A percentile compares a stretch with the other conserved stretches of the same genome.
Conservation (phyloP, 2,888 invertebrate species). For the Carterocephalus palaemon region DNA sequence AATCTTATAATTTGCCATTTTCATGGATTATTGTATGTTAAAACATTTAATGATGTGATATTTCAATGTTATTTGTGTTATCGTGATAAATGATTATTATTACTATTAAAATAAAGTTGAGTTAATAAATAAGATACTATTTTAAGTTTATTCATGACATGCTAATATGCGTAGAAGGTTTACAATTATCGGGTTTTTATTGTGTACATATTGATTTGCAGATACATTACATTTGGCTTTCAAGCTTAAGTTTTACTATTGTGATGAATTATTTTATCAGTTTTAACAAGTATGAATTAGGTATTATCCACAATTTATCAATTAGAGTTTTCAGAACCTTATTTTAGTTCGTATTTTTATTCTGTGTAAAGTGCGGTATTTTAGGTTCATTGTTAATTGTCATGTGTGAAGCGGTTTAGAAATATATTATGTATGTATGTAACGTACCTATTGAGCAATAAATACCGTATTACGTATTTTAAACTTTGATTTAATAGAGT, state of each 20-base stretch:
- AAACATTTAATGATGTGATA: constrained; percentile 75
- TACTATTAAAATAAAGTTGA: constrained; percentile 55
- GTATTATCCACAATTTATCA: too few species aligned
- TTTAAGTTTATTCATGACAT: constrained; percentile 69
- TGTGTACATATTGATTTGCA: constrained; percentile 55
- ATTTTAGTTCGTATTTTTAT: constrained; percentile 13
- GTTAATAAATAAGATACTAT: constrained; percentile 54
- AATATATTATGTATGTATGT: constrained; percentile 11
- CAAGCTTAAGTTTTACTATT: constrained; percentile 3
- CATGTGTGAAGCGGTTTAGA: constrained; percentile 12
- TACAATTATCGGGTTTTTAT: constrained; percentile 50
- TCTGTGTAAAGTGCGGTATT: constrained; percentile 10
- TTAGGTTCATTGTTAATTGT: constrained; percentile 11
- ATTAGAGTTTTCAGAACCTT: too few species aligned
- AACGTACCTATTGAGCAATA: constrained; percentile 31
- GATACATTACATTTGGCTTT: constrained; percentile 35
- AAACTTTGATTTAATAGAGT: constrained; percentile 17
- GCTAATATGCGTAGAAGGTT: constrained; percentile 35
- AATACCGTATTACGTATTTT: constrained; percentile 25
- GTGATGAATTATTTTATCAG: constrained; percentile 11
- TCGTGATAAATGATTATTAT: constrained; percentile 63
- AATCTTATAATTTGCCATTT: constrained; percentile 60
- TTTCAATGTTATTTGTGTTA: constrained; percentile 75
- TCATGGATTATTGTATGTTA: constrained; percentile 59
- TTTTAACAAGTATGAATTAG: not conserved